phyloP scores from a whole-genome alignment of 2,797 vertebrate genomes.

The Prunella strophiata region DNA sequence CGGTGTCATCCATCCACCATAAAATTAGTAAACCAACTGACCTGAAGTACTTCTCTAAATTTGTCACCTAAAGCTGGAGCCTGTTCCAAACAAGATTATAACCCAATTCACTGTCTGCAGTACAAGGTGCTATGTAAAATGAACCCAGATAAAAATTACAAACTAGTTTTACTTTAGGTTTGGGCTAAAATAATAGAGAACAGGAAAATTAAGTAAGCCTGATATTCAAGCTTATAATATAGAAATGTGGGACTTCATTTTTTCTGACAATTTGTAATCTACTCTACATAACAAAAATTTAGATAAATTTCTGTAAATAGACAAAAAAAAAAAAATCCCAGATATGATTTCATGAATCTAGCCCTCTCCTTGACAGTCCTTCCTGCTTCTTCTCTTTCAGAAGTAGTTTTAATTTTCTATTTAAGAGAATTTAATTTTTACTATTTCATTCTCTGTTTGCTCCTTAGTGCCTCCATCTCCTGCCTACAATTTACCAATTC shows the following conservation, averaged over 20 bases:
- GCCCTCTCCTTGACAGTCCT: neutral
- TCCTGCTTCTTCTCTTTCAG: neutral
- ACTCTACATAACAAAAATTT: neutral
- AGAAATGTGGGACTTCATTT: neutral
- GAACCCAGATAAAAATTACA: neutral
- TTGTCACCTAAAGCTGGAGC: neutral
- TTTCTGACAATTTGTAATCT: neutral
- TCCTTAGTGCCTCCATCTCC: neutral
- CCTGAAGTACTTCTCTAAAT: neutral
- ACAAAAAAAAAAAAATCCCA: fast-evolving
- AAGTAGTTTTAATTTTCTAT: neutral
- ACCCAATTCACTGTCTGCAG: fast-evolving
- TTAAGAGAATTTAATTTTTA: neutral
- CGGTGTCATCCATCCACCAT: fast-evolving
- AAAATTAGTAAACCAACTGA: fast-evolving
- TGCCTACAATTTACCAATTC: neutral
- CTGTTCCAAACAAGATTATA: neutral
- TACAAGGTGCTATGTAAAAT: neutral
- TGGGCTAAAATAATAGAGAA: neutral
- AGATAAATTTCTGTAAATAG: neutral
- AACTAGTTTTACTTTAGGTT: neutral
- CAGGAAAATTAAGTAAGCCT: neutral
- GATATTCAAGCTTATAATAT: neutral
- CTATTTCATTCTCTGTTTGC: neutral
- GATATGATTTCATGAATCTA: neutral